These are phyloP conservation scores for Ferrisia virgata DNA, from an alignment of 2,888 invertebrate genomes.

Conservation along the genomic window DNA sequence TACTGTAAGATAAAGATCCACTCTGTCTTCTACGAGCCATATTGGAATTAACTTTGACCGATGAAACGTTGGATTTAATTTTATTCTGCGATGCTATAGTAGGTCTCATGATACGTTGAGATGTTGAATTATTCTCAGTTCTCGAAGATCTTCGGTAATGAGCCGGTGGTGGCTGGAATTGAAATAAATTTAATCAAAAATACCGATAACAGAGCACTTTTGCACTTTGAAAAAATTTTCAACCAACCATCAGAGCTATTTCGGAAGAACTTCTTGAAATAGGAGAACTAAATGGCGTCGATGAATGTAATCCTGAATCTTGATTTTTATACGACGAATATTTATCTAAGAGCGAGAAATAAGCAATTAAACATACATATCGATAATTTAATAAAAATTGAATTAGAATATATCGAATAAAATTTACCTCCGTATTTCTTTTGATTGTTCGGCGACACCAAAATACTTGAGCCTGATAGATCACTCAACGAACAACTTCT, in stretches of 20 bases:
- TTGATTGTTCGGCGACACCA: slow-evolving; percentile 36
- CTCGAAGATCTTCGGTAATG: slow-evolving; percentile 41
- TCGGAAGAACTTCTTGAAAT: slow-evolving; percentile 44
- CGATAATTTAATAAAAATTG: background rate
- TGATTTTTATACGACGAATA: slow-evolving; percentile 31
- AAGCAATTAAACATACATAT: too few species aligned
- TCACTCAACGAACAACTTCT: slow-evolving; percentile 79
- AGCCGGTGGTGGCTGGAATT: slow-evolving; percentile 33
- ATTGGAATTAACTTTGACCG: background rate
- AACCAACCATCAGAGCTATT: slow-evolving; percentile 44
- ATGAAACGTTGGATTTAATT: slow-evolving; percentile 52
- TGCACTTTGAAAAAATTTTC: too few species aligned
- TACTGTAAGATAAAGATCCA: slow-evolving; percentile 68
- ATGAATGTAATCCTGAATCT: slow-evolving; percentile 27
- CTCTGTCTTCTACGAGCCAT: slow-evolving; percentile 52
- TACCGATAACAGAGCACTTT: background rate
- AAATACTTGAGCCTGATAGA: slow-evolving; percentile 54
- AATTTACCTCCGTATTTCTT: slow-evolving; percentile 15
- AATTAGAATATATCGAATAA: background rate
- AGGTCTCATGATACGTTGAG: slow-evolving; percentile 70
- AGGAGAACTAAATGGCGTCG: slow-evolving; percentile 40
- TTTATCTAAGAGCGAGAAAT: background rate
- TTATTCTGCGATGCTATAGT: slow-evolving; percentile 82
- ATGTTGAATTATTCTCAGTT: slow-evolving; percentile 50
- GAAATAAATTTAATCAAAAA: background rate